Base-by-base conservation (phyloP, 1,140 invertebrate genomes). In the Lordiphosa stackelbergi region DNA sequence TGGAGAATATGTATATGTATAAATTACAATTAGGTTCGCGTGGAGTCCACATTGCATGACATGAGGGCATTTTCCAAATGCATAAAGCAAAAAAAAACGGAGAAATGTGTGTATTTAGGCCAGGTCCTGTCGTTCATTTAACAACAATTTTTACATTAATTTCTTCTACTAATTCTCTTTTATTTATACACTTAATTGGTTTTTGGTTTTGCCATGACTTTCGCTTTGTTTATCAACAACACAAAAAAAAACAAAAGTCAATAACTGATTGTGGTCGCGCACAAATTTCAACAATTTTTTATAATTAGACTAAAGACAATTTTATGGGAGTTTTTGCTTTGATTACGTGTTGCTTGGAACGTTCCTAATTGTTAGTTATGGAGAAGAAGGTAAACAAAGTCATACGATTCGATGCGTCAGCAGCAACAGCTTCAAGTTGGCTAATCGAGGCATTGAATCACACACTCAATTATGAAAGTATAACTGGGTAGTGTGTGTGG, bases 141-240 rank as follows among this genome's bases (percentile, higher is more conserved):
- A 73, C 73, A 78, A 73, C 73, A 58, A 48, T 69, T 78, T 69
- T 56, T 59, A 77, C 73, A 78, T 35, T 48, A n/a, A n/a, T 24
- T 24, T 24, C 22, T 24, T 4, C 22, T 24, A 24, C 22, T 24
- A 24, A 24, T 24, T 24, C 22, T 24, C 22, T 53, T 5, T 10
- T 34, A 22, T 52, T 19, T 10, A 36, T 60, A 60, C 46, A 48
- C 58, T 62, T 62, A 58, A 66, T 68, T 54, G 47, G 45, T 68
- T 69, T 68, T 28, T 43, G 42, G 36, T 8, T 41, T 54, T 41
- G 24, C 22, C 7, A n/a, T 13, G 7, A 10, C 10, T 46, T 55
- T 38, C 40, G 16, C 13, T 5, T 12, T 57, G 36, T 81, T 83
- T 83, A 81, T 81, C 77, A 75, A 77, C 75, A 22, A 24, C 22